phyloP scores from a whole-genome alignment of 2,888 invertebrate species.

The Clepsis dumicolana region DNA sequence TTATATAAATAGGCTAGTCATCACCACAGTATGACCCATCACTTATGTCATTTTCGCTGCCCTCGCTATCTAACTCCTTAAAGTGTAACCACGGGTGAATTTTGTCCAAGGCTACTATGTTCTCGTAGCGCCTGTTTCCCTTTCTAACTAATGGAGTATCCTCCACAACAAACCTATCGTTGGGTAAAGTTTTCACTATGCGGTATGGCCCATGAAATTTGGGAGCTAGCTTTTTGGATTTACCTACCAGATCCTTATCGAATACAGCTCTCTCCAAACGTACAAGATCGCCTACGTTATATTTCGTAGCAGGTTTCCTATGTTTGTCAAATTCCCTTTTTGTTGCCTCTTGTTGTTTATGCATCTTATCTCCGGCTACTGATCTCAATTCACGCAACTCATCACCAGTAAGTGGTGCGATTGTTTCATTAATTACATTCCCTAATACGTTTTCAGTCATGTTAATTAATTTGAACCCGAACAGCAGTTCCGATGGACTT shows the following conservation, averaged over 20 bases:
- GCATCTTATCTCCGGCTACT: too few relatives aligned
- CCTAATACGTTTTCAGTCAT: slow-evolving; percentile 1
- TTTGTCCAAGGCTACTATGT: slow-evolving; percentile 41
- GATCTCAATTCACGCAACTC: too few relatives aligned
- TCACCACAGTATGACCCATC: too few relatives aligned
- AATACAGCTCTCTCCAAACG: slow-evolving; percentile 16
- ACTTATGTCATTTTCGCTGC: too few relatives aligned
- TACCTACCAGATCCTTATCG: neutral
- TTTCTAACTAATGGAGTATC: slow-evolving; percentile 50
- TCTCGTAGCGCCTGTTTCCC: slow-evolving; percentile 45
- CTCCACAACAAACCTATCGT: slow-evolving; percentile 46
- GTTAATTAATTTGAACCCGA: slow-evolving; percentile 37
- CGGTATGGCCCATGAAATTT: slow-evolving; percentile 32
- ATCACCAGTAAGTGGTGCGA: neutral
- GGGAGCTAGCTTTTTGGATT: slow-evolving; percentile 31
- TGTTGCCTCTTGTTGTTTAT: neutral
- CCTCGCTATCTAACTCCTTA: neutral
- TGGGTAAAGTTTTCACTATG: slow-evolving; percentile 12
- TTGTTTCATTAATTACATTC: neutral
- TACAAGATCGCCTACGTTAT: slow-evolving; percentile 30
- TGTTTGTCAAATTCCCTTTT: neutral
- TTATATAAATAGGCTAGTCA: too few relatives aligned
- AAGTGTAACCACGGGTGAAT: neutral
- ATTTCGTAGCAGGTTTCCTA: neutral
- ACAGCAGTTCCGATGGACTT: slow-evolving; percentile 46